phyloP scores from a whole-genome alignment of 2,797 vertebrate species.

The Acanthiza pusilla region DNA sequence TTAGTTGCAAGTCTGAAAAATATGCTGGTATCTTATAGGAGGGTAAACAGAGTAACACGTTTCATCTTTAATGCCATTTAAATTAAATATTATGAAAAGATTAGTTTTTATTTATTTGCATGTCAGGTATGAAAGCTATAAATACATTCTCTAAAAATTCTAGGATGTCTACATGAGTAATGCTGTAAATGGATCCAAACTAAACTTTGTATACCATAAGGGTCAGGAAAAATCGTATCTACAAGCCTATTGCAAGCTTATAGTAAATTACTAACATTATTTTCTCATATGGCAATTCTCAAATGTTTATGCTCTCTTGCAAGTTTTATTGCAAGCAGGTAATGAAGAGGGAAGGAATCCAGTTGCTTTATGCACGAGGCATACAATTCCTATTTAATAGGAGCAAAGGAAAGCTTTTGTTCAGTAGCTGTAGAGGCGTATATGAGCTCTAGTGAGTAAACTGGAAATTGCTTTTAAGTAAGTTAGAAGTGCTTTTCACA shows the following conservation, averaged over 20 bases:
- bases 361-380: constrained; percentile 72
- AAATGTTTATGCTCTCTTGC: constrained; percentile 66
- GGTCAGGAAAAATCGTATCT: constrained; percentile 42
- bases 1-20: background rate
- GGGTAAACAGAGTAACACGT: background rate
- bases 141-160: background rate
- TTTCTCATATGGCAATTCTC: constrained; percentile 59
- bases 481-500: constrained; percentile 15
- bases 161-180: background rate
- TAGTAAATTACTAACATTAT: constrained; percentile 50
- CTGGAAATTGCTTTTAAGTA: constrained; percentile 64
- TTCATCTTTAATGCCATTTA: background rate
- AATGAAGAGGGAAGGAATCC: constrained; percentile 68
- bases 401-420: constrained; percentile 57
- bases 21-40: background rate
- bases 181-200: constrained; percentile 23
- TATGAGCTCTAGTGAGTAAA: constrained; percentile 55
- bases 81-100: background rate
- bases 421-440: constrained; percentile 22
- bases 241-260: constrained; percentile 30
- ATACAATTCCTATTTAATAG: constrained; percentile 67
- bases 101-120: background rate
- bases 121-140: background rate
- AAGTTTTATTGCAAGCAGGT: constrained; percentile 64
- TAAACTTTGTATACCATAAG: constrained; percentile 28